These are phyloP conservation scores for Caenorhabditis angaria DNA, from an alignment of 2,888 invertebrate species.

Conservation along the genomic window DNA sequence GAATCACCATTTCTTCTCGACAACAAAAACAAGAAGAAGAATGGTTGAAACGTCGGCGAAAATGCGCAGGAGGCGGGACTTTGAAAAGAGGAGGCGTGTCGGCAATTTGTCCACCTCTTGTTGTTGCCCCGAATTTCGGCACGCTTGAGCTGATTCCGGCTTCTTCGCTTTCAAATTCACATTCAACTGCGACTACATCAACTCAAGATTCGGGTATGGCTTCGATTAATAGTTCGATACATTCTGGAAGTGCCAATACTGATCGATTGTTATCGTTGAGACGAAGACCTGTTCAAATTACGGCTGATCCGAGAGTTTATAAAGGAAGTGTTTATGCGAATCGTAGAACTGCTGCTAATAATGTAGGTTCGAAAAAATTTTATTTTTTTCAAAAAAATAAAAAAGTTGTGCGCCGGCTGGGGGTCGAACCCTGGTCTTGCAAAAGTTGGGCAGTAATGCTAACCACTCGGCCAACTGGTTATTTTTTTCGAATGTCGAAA, in stretches of 20 bases:
- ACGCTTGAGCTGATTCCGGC: constrained; percentile 39
- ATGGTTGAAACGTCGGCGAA: background rate
- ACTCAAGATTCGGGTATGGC: background rate
- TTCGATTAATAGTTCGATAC: background rate
- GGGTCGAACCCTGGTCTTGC: no score
- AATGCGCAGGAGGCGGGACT: background rate
- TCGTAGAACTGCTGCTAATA: constrained; percentile 39
- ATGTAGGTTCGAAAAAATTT: constrained; percentile 7
- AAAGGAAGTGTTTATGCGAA: constrained; percentile 64
- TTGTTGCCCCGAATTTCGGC: constrained; percentile 43
- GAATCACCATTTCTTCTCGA: background rate
- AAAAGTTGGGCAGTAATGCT: no score
- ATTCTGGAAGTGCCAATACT: constrained; percentile 7
- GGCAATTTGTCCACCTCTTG: constrained; percentile 34
- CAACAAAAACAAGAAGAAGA: background rate
- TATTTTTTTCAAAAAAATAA: background rate
- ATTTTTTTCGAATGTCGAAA: no score
- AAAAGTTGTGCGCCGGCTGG: no score
- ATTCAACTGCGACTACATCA: background rate
- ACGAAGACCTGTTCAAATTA: constrained; percentile 31
- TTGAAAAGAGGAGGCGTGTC: background rate
- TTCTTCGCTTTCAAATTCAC: background rate
- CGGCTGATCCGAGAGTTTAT: constrained; percentile 60
- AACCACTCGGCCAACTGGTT: no score
- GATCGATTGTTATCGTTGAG: constrained; percentile 3